Evolutionary conservation across 2,888 invertebrate species (phyloP).

Genomic region (Idaea straminata): DNA sequence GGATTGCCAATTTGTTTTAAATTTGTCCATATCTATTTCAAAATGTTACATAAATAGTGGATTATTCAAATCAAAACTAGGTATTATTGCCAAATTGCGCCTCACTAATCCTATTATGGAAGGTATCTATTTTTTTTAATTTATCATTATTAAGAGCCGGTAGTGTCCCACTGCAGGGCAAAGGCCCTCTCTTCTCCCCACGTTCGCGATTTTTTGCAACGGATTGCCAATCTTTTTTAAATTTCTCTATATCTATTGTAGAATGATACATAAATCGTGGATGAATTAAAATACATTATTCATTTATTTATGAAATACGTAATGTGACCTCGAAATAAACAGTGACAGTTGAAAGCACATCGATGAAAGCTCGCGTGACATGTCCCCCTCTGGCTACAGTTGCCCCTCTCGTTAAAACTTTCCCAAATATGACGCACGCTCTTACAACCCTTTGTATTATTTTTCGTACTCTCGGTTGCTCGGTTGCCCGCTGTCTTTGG

Average conservation of each 20-base stretch:
- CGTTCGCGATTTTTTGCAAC: no score
- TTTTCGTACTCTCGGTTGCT: conserved; percentile 53
- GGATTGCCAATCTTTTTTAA: no score
- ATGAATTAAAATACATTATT: conserved; percentile 11
- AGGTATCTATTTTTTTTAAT: neutral
- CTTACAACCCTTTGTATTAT: conserved; percentile 65
- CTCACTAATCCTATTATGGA: conserved; percentile 1
- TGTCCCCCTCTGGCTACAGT: conserved; percentile 41
- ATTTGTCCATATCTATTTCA: neutral
- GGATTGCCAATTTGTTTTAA: no score
- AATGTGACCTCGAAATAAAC: conserved; percentile 37
- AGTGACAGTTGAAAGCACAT: conserved; percentile 60
- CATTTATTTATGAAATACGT: conserved; percentile 35
- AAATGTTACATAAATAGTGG: neutral
- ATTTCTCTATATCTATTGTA: neutral
- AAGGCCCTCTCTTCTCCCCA: no score
- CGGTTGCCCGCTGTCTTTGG: conserved; percentile 48
- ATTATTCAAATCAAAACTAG: no score
- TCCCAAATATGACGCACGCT: conserved; percentile 63
- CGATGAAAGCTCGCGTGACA: conserved; percentile 64
- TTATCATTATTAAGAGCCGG: no score
- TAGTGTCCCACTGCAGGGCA: no score
- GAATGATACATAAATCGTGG: neutral
- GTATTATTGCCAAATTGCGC: conserved; percentile 5
- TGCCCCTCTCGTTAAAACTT: conserved; percentile 71